Evolutionary conservation across 2,888 invertebrate genomes (phyloP).

Genomic region (Pheosia gnoma): DNA sequence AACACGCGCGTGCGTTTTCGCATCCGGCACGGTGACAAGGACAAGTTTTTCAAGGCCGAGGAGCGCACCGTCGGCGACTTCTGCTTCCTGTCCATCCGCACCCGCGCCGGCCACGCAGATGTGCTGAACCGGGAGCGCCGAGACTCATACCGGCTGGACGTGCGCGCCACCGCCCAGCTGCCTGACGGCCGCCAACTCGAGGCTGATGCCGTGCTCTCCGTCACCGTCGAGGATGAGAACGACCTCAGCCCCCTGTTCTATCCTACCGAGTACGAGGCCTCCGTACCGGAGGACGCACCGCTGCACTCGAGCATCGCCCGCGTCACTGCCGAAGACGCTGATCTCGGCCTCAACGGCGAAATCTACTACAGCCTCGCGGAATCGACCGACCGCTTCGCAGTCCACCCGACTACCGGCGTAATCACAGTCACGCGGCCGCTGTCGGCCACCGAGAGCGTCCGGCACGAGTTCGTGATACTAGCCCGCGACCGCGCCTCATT

Average conservation of each 20-base stretch:
- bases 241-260: slow-evolving; percentile 97
- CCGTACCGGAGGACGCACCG: slow-evolving; percentile 94
- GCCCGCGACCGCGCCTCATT: slow-evolving; percentile 93
- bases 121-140: slow-evolving; percentile 97
- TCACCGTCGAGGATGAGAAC: slow-evolving; percentile 92
- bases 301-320: slow-evolving; percentile 91
- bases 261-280: slow-evolving; percentile 93
- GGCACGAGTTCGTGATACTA: slow-evolving; percentile 90
- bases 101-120: slow-evolving; percentile 93
- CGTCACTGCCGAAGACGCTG: slow-evolving; percentile 97
- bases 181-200: slow-evolving; percentile 85
- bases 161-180: slow-evolving; percentile 85
- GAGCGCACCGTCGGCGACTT: slow-evolving; percentile 96
- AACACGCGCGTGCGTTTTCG: slow-evolving; percentile 88
- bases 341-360: slow-evolving; percentile 97
- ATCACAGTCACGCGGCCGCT: slow-evolving; percentile 92
- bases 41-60: slow-evolving; percentile 96
- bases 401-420: slow-evolving; percentile 96
- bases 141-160: slow-evolving; percentile 91
- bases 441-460: slow-evolving; percentile 87
- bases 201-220: slow-evolving; percentile 88
- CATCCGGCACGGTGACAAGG: slow-evolving; percentile 94
- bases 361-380: slow-evolving; percentile 97
- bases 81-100: slow-evolving; percentile 95
- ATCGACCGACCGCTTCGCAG: slow-evolving; percentile 92